Evolutionary conservation across 2,888 invertebrate species (phyloP).

Genomic region (Tachina lurida): DNA sequence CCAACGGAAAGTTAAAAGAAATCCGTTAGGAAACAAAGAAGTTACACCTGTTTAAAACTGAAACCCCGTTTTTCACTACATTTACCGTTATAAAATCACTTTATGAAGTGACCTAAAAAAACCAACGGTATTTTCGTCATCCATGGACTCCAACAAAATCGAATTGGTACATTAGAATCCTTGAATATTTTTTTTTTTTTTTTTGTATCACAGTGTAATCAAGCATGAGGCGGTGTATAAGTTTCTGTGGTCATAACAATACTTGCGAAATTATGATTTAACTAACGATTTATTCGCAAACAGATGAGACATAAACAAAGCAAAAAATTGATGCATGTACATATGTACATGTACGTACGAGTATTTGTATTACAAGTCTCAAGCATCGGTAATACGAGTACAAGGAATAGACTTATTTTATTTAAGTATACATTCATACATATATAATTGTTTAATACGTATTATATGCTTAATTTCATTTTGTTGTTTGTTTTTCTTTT

Average conservation of each 20-base stretch:
- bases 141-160: no score
- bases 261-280: constrained; percentile 19
- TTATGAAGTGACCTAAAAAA: no score
- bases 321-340: background rate
- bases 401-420: constrained; percentile 10
- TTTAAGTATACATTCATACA: constrained; percentile 5
- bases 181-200: no score
- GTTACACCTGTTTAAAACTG: no score
- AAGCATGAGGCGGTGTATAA: background rate
- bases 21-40: no score
- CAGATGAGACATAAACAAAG: background rate
- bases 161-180: no score
- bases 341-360: background rate
- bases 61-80: no score
- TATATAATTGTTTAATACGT: background rate
- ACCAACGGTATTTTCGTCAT: no score
- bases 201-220: no score
- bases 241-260: constrained; percentile 24
- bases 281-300: constrained; percentile 1
- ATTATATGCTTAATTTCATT: constrained; percentile 8
- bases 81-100: no score
- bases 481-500: background rate
- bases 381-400: constrained; percentile 1
- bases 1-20: no score
- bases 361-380: constrained; percentile 17